phyloP scores from a whole-genome alignment of 2,888 invertebrate genomes.

The Drosophila tanythrix region DNA sequence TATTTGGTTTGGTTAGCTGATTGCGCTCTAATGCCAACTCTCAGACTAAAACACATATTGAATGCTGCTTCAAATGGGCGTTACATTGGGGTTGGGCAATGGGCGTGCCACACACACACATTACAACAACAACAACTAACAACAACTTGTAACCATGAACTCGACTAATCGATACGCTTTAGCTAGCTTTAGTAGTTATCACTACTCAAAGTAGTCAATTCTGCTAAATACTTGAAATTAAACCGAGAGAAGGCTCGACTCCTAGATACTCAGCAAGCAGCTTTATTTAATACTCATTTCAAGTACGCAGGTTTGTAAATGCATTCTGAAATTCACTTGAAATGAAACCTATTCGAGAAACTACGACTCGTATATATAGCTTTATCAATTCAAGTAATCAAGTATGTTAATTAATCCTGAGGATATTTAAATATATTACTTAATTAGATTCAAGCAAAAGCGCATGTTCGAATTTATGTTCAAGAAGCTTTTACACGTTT shows the following conservation, averaged over 20 bases:
- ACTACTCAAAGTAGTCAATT: neutral
- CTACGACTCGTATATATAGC: neutral
- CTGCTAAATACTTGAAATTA: neutral
- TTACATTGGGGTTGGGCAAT: conserved; percentile 48
- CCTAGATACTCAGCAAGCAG: neutral
- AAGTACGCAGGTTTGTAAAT: neutral
- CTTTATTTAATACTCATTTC: neutral
- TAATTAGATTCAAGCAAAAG: neutral
- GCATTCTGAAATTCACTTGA: neutral
- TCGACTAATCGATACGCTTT: conserved; percentile 1
- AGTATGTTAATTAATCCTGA: neutral
- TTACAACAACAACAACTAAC: conserved; percentile 19
- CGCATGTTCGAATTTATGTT: neutral
- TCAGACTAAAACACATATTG: conserved; percentile 71
- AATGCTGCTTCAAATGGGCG: conserved; percentile 63
- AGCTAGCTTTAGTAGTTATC: neutral
- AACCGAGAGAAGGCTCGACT: neutral
- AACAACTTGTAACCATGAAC: conserved; percentile 13
- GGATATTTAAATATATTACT: neutral
- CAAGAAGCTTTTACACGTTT: neutral
- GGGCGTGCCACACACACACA: conserved; percentile 42
- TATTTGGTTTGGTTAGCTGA: conserved; percentile 54
- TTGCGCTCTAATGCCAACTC: conserved; percentile 67
- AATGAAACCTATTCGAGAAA: neutral
- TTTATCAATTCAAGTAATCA: no score